These are phyloP conservation scores for Carassius gibelio DNA, from an alignment of 2,113 vertebrate genomes.

Conservation along the genomic window DNA sequence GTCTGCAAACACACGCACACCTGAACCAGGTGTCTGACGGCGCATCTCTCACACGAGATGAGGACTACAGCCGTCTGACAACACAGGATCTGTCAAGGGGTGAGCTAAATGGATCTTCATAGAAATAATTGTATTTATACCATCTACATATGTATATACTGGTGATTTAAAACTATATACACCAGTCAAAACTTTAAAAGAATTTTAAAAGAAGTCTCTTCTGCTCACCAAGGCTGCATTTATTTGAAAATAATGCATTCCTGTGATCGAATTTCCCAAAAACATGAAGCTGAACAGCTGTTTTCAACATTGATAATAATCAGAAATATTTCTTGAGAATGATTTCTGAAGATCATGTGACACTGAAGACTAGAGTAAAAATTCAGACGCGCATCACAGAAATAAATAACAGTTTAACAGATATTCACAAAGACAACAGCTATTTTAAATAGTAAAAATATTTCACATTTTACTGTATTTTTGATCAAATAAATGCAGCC, in stretches of 20 bases:
- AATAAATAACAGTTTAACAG: too few species aligned
- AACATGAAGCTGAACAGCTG: too few species aligned
- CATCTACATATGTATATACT: too few species aligned
- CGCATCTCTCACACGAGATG: background rate
- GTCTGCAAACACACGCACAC: background rate
- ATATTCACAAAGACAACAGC: background rate
- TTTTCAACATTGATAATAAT: too few species aligned
- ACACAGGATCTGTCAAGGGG: background rate
- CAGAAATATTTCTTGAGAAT: background rate
- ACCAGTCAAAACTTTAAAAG: too few species aligned
- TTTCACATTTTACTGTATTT: background rate
- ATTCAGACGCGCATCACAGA: too few species aligned
- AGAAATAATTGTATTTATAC: background rate
- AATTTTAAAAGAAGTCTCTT: too few species aligned
- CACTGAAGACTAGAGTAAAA: background rate
- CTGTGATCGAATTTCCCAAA: too few species aligned
- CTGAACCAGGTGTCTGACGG: slow-evolving; percentile 3
- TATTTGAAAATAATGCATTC: too few species aligned
- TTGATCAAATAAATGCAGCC: background rate
- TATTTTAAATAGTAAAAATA: background rate
- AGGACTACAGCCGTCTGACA: background rate
- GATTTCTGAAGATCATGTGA: background rate
- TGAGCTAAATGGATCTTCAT: background rate
- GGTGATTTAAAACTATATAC: too few species aligned
- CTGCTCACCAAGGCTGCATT: too few species aligned